These are phyloP conservation scores for Heterocephalus glaber DNA, from an alignment of 2,113 vertebrate genomes.

Conservation along the genomic window DNA sequence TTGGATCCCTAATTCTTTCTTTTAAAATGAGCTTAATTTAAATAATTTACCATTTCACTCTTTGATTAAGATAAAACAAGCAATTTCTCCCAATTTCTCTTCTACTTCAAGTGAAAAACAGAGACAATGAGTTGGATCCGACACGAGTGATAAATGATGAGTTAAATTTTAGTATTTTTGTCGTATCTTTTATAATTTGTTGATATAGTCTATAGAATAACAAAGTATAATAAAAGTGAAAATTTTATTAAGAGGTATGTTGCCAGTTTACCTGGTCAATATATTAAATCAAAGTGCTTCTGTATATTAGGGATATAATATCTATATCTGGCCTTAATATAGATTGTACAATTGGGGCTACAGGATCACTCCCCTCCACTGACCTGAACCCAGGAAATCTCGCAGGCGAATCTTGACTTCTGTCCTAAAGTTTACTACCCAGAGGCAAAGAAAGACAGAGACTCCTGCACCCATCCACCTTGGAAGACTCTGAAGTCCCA, in stretches of 20 bases:
- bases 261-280: background rate
- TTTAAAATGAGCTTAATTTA: constrained; percentile 49
- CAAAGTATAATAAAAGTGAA: background rate
- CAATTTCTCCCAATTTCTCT: background rate
- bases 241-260: background rate
- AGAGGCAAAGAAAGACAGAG: background rate
- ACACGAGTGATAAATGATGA: background rate
- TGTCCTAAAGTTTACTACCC: background rate
- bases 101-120: constrained; percentile 5
- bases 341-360: background rate
- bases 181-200: background rate
- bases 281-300: background rate
- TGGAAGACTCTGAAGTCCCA: background rate
- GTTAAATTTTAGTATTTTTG: background rate
- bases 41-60: background rate
- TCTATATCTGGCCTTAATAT: background rate
- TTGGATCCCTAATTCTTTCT: background rate
- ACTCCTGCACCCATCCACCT: background rate
- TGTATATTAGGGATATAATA: background rate
- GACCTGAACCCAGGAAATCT: background rate
- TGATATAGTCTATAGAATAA: background rate
- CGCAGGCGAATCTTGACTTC: background rate
- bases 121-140: background rate
- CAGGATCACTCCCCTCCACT: background rate
- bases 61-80: background rate